Percentiles rank a stretch among this genome's conserved stretches.
Evolutionary conservation across 2,113 vertebrate genomes (phyloP).

Genomic region (Cyanoramphus novaezelandiae): DNA sequence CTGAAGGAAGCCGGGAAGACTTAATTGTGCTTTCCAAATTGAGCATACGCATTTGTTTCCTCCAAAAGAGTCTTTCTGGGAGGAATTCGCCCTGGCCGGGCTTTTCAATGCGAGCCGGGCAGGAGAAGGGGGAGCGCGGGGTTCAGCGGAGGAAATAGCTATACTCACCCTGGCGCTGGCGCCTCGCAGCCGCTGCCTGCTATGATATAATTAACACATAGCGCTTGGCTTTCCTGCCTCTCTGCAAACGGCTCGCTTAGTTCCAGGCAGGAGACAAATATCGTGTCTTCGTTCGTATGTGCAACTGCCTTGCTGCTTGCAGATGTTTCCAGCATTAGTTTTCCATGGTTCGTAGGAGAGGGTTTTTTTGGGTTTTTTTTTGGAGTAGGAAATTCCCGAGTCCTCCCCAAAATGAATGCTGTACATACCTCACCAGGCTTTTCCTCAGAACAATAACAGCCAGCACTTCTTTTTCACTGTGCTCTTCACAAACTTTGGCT

Average conservation of each 20-base stretch:
- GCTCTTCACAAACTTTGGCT: slow-evolving; percentile 18
- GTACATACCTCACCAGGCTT: background rate
- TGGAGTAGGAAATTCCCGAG: background rate
- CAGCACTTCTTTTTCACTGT: slow-evolving; percentile 34
- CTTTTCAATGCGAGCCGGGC: slow-evolving; percentile 41
- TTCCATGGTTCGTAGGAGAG: background rate
- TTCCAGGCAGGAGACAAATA: background rate
- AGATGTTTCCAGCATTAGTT: background rate
- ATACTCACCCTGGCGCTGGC: background rate
- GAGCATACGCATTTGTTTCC: slow-evolving; percentile 61
- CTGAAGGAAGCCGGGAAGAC: slow-evolving; percentile 58
- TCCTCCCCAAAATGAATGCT: background rate
- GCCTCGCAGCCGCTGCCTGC: slow-evolving; percentile 54
- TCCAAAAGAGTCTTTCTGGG: slow-evolving; percentile 58
- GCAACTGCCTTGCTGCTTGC: background rate
- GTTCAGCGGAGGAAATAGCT: slow-evolving; percentile 41
- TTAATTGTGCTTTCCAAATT: slow-evolving; percentile 71
- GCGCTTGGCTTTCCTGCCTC: slow-evolving; percentile 18
- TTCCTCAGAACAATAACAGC: background rate
- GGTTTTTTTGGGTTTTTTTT: background rate
- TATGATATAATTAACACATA: slow-evolving; percentile 51
- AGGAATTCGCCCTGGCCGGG: slow-evolving; percentile 50
- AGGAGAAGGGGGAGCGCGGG: background rate
- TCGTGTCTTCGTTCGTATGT: background rate
- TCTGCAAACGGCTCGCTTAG: background rate